Conservation (phyloP, 2,888 invertebrate genomes). For the Epirrita christyi region DNA sequence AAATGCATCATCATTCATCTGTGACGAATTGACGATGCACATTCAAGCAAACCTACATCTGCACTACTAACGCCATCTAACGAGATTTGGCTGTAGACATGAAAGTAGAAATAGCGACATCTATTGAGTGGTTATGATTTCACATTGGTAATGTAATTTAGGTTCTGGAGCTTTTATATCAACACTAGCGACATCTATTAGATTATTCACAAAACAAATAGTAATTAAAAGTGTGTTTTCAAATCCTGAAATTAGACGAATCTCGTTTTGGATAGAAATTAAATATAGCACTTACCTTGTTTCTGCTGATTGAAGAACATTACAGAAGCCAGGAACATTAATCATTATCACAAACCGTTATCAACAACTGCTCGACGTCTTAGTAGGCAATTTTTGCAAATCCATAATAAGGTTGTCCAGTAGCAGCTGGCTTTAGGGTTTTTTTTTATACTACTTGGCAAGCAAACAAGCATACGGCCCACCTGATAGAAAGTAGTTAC, state of each 20-base stretch:
- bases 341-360: too few relatives aligned
- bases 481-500: too few relatives aligned
- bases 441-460: too few relatives aligned
- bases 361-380: too few relatives aligned
- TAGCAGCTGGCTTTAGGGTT: too few relatives aligned
- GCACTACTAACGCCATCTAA: slow-evolving; percentile 29
- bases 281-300: slow-evolving; percentile 22
- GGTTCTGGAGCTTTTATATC: background rate
- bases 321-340: too few relatives aligned
- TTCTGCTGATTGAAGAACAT: background rate
- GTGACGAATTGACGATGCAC: too few relatives aligned
- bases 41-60: background rate
- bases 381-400: too few relatives aligned
- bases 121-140: slow-evolving; percentile 22
- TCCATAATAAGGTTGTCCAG: too few relatives aligned
- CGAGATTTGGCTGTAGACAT: background rate
- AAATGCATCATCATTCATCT: background rate
- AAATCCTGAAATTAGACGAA: too few relatives aligned
- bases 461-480: too few relatives aligned
- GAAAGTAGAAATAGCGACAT: slow-evolving; percentile 14
- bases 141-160: background rate
- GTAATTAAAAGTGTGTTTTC: background rate
- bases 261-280: background rate
- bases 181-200: slow-evolving; percentile 28
- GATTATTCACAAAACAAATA: background rate